These are phyloP conservation scores for Ailurus styani DNA, from an alignment of 2,113 vertebrate species.

Conservation along the genomic window DNA sequence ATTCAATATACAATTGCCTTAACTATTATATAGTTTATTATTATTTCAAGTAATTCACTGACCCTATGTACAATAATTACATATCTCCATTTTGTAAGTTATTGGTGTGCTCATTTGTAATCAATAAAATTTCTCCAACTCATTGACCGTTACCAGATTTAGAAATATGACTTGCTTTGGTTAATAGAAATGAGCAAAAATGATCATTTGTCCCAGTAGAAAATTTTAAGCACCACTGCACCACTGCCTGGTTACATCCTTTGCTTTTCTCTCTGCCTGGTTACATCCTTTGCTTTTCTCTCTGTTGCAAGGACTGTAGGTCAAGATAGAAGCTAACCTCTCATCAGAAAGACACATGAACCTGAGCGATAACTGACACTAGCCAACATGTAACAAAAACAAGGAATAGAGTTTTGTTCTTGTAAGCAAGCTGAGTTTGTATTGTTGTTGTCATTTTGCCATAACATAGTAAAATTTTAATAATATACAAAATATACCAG, in stretches of 20 bases:
- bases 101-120: neutral
- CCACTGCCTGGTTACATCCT: too few relatives aligned
- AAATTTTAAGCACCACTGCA: neutral
- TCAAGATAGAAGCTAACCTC: neutral
- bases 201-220: neutral
- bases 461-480: neutral
- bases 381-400: neutral
- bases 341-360: neutral
- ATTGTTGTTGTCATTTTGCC: neutral
- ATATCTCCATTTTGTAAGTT: neutral
- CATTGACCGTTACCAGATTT: neutral
- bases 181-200: neutral
- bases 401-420: neutral
- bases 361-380: neutral
- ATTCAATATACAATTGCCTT: neutral
- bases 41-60: neutral
- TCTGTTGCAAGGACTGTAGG: neutral
- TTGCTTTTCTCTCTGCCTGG: neutral
- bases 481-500: neutral
- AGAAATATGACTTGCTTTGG: neutral
- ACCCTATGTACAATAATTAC: neutral
- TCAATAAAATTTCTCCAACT: neutral
- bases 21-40: neutral
- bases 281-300: neutral
- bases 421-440: neutral